Percentiles rank a stretch among this genome's conserved stretches.
Evolutionary conservation across 2,797 vertebrate genomes (phyloP).

Genomic region (Siniperca scherzeri): DNA sequence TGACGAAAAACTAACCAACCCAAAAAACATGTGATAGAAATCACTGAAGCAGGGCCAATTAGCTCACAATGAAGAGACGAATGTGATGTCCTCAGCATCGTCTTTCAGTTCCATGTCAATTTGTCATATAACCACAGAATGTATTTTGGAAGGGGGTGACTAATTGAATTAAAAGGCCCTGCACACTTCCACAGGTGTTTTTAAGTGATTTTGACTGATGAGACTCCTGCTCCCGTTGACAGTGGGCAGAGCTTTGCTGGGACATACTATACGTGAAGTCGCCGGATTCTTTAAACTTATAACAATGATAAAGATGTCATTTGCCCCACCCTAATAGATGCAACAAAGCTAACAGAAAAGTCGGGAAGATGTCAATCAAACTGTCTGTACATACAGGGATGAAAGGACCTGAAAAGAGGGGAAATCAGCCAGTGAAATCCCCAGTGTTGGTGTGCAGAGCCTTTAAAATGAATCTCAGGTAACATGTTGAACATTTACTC

Average conservation of each 20-base stretch:
- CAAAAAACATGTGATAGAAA: slow-evolving; percentile 36
- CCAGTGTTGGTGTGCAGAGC: background rate
- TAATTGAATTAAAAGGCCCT: background rate
- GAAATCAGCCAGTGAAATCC: background rate
- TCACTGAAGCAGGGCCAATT: slow-evolving; percentile 1
- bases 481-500: background rate
- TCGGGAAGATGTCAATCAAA: background rate
- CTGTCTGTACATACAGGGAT: background rate
- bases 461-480: background rate
- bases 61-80: slow-evolving; percentile 3
- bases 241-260: background rate
- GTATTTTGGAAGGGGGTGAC: background rate
- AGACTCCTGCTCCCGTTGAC: background rate
- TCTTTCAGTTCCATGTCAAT: background rate
- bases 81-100: background rate
- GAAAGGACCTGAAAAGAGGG: background rate
- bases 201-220: background rate
- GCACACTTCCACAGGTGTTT: background rate
- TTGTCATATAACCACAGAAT: background rate
- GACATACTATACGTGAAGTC: background rate
- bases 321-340: too few relatives aligned
- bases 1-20: slow-evolving; percentile 18
- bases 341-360: background rate
- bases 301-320: background rate
- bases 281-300: background rate